Percentiles rank a stretch among this genome's conserved stretches.
Conservation (phyloP, 2,797 vertebrate species). For the Diglossa cyanea region DNA sequence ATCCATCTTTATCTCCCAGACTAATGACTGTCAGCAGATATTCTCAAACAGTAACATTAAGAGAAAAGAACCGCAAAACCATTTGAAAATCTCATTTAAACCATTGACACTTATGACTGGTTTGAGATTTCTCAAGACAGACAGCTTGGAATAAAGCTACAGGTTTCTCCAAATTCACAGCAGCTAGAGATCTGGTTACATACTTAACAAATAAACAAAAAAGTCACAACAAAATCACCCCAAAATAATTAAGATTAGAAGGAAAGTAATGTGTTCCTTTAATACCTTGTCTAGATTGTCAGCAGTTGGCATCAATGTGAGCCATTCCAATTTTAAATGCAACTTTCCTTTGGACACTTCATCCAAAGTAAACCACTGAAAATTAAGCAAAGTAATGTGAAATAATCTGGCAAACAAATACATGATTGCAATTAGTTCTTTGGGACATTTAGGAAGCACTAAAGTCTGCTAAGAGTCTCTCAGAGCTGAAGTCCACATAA, state of each 20-base stretch:
- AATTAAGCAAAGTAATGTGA: conserved; percentile 18
- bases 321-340: conserved; percentile 91
- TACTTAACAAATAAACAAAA: neutral
- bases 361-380: conserved; percentile 90
- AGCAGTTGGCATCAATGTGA: conserved; percentile 82
- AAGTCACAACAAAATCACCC: neutral
- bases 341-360: conserved; percentile 87
- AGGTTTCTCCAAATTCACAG: neutral
- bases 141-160: neutral
- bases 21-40: neutral
- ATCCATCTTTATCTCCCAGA: neutral
- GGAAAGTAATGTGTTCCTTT: neutral
- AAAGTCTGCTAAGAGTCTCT: neutral
- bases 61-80: neutral
- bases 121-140: neutral
- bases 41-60: neutral
- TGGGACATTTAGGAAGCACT: neutral
- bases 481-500: neutral
- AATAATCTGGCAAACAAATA: neutral
- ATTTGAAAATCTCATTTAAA: neutral
- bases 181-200: neutral
- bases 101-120: neutral
- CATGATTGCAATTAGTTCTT: neutral
- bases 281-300: conserved; percentile 88
- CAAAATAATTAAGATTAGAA: neutral